A percentile compares a stretch with the other conserved stretches of the same genome.
These are phyloP conservation scores for Drosophila parabipectinata DNA, from an alignment of 1,140 invertebrate genomes.

Conservation along the genomic window DNA sequence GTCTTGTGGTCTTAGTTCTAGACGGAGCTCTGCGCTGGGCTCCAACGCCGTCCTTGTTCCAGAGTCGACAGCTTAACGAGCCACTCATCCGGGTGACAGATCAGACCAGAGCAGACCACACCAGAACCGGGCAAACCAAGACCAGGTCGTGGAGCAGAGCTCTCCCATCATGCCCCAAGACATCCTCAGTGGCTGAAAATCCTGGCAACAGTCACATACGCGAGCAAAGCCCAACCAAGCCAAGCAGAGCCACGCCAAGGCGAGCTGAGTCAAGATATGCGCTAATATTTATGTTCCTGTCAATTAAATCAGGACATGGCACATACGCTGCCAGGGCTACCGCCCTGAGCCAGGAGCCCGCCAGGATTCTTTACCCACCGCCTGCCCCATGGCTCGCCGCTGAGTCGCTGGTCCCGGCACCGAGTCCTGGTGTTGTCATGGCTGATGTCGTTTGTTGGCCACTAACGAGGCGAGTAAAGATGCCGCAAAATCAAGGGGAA, in stretches of 20 bases:
- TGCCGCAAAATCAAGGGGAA: slow-evolving; percentile 82
- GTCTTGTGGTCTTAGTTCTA: slow-evolving; percentile 11
- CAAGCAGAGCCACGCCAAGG: slow-evolving; percentile 23
- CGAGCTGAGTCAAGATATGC: slow-evolving; percentile 74
- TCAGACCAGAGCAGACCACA: slow-evolving; percentile 11
- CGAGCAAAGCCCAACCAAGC: slow-evolving; percentile 5
- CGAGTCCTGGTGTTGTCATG: slow-evolving; percentile 56
- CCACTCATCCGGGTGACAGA: slow-evolving; percentile 66
- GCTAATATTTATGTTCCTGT: slow-evolving; percentile 83
- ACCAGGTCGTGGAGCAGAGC: not conserved
- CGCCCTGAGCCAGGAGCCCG: slow-evolving; percentile 17
- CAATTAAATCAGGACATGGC: slow-evolving; percentile 82
- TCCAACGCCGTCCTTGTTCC: not conserved
- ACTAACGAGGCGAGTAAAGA: slow-evolving; percentile 82
- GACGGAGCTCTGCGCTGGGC: not conserved
- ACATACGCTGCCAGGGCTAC: slow-evolving; percentile 48
- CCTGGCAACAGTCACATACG: slow-evolving; percentile 62
- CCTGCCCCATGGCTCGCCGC: slow-evolving; percentile 17
- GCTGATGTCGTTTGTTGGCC: slow-evolving; percentile 77
- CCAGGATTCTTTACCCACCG: slow-evolving; percentile 4
- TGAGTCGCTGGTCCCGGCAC: slow-evolving; percentile 29
- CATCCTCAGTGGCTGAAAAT: slow-evolving; percentile 45
- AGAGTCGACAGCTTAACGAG: slow-evolving; percentile 72
- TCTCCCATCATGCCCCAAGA: slow-evolving; percentile 32
- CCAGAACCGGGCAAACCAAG: not conserved